Evolutionary conservation across 2,888 invertebrate genomes (phyloP).

Genomic region (Lithophane leautieri): DNA sequence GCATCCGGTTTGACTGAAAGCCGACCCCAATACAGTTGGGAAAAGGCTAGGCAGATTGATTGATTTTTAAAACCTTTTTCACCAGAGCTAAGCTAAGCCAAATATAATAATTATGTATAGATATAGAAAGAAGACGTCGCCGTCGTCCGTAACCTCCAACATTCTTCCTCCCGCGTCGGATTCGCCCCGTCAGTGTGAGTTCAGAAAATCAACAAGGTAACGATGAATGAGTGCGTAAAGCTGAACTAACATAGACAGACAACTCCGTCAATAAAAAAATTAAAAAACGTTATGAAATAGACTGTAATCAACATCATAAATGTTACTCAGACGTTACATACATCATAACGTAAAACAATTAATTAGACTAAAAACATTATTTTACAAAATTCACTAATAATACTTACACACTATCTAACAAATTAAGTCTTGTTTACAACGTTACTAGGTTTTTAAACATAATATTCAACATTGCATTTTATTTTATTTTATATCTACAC

Average conservation of each 20-base stretch:
- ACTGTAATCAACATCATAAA: conserved; percentile 22
- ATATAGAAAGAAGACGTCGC: no score
- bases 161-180: neutral
- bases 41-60: no score
- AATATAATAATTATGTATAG: no score
- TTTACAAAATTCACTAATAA: conserved; percentile 36
- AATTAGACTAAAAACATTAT: conserved; percentile 54
- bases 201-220: neutral
- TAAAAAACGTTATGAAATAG: neutral
- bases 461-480: conserved; percentile 33
- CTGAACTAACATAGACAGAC: neutral
- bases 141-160: no score
- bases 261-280: neutral
- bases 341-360: conserved; percentile 11
- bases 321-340: neutral
- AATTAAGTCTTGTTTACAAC: conserved; percentile 16
- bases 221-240: neutral
- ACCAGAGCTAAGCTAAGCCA: no score
- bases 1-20: no score
- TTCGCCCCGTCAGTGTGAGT: neutral
- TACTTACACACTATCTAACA: neutral
- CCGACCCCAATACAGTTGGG: no score
- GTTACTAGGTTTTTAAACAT: neutral
- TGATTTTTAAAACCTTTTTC: no score
- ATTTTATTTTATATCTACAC: conserved; percentile 12